Conservation (phyloP, 37 sponge, comb jelly and placozoan genomes). For the Aplysina aerophoba region DNA sequence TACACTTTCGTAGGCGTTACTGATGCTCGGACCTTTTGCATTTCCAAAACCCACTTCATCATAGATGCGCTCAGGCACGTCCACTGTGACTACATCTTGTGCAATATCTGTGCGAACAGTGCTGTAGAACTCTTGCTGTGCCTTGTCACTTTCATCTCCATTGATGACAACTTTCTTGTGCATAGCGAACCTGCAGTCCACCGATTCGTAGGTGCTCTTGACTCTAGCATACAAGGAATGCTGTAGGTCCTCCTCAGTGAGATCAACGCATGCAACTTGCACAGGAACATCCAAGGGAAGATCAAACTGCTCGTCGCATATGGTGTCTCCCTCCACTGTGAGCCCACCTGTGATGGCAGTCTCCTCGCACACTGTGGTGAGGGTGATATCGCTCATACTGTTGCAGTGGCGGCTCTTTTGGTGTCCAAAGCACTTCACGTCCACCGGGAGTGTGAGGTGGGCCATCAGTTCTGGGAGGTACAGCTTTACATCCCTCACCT, state of each 20-base stretch:
- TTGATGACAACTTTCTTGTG: background rate
- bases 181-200: background rate
- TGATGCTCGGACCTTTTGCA: background rate
- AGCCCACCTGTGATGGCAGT: slow-evolving; percentile 18
- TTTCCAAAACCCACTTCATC: background rate
- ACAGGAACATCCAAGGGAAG: background rate
- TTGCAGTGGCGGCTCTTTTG: background rate
- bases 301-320: background rate
- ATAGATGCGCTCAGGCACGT: slow-evolving; percentile 8
- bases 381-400: background rate
- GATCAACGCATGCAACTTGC: background rate
- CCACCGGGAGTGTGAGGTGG: slow-evolving; percentile 7
- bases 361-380: background rate
- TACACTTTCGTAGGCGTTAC: background rate
- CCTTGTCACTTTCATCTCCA: background rate
- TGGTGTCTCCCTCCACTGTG: background rate
- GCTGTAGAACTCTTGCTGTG: slow-evolving; percentile 4
- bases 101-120: slow-evolving; percentile 1
- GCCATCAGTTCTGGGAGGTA: background rate
- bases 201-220: background rate
- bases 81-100: background rate
- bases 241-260: background rate
- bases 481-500: slow-evolving; percentile 6
- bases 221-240: background rate
- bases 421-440: background rate